Conservation (phyloP, 2,113 vertebrate genomes). For the Corythaixoides concolor region DNA sequence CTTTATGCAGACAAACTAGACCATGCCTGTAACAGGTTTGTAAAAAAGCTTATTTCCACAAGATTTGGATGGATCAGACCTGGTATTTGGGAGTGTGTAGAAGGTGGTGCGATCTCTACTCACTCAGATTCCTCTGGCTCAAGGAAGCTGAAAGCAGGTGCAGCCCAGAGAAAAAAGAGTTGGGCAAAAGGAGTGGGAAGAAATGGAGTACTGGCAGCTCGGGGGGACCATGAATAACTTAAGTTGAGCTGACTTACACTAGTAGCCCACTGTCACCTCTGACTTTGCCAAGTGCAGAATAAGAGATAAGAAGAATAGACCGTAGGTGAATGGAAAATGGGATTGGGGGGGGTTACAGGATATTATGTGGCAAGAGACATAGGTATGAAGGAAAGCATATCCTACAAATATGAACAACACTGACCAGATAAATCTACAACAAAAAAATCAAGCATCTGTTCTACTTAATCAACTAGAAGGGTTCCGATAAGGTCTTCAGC, state of each 20-base stretch:
- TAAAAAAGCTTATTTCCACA: not conserved
- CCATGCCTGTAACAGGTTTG: not conserved
- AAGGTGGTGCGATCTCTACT: not conserved
- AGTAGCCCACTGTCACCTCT: not conserved
- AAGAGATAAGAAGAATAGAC: not conserved
- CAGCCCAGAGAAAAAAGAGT: not conserved
- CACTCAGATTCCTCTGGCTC: not conserved
- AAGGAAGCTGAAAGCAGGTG: not conserved
- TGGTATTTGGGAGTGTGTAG: not conserved
- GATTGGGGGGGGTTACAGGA: not conserved
- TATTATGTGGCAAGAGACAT: not conserved
- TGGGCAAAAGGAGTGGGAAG: not conserved
- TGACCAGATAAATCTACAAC: not conserved
- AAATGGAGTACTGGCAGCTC: not conserved
- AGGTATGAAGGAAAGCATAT: not conserved
- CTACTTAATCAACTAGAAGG: not conserved
- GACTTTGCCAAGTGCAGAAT: not conserved
- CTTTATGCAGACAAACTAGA: not conserved
- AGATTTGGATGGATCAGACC: not conserved
- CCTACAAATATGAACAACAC: not conserved
- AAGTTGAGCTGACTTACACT: not conserved
- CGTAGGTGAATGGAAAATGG: not conserved
- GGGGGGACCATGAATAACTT: not conserved
- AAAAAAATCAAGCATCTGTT: not conserved
- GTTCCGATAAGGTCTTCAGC: not conserved